Conservation (phyloP, 2,797 vertebrate species). For the Petrocephalus schoutedeni region DNA sequence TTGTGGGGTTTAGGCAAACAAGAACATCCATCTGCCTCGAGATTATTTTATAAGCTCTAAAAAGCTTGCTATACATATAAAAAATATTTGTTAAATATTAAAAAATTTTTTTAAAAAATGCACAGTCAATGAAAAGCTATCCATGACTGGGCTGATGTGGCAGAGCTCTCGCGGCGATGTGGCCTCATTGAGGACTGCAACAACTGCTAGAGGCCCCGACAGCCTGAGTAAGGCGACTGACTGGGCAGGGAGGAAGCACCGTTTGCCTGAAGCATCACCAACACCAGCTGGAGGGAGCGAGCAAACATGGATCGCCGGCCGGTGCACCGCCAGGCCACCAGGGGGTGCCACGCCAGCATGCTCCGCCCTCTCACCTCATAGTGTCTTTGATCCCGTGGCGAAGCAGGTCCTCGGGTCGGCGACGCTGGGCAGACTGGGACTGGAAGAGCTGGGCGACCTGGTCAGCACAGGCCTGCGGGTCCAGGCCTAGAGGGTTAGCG, state of each 20-base stretch:
- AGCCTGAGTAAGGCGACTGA: not conserved
- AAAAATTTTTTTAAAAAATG: not conserved
- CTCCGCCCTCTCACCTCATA: slow-evolving; percentile 75
- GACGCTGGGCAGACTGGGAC: slow-evolving; percentile 58
- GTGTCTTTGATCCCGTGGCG: slow-evolving; percentile 86
- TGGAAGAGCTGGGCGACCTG: slow-evolving; percentile 79
- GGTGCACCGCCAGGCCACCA: not conserved
- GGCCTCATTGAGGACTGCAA: too few relatives aligned
- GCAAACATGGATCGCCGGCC: not conserved
- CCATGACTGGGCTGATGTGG: not conserved
- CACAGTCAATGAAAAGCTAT: not conserved
- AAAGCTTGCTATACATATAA: not conserved
- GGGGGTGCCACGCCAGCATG: not conserved
- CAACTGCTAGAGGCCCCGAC: not conserved
- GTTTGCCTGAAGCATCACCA: not conserved
- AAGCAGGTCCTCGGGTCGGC: slow-evolving; percentile 62
- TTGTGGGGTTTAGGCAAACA: not conserved
- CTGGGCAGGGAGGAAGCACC: not conserved
- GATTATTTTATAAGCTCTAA: not conserved
- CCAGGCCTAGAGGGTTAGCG: slow-evolving; percentile 75
- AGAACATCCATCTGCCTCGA: not conserved
- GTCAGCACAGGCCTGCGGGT: slow-evolving; percentile 66
- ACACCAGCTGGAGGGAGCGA: not conserved
- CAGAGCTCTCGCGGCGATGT: not conserved
- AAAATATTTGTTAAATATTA: not conserved